These are phyloP conservation scores for Ibycter americanus DNA, from an alignment of 2,797 vertebrate genomes.

Conservation along the genomic window DNA sequence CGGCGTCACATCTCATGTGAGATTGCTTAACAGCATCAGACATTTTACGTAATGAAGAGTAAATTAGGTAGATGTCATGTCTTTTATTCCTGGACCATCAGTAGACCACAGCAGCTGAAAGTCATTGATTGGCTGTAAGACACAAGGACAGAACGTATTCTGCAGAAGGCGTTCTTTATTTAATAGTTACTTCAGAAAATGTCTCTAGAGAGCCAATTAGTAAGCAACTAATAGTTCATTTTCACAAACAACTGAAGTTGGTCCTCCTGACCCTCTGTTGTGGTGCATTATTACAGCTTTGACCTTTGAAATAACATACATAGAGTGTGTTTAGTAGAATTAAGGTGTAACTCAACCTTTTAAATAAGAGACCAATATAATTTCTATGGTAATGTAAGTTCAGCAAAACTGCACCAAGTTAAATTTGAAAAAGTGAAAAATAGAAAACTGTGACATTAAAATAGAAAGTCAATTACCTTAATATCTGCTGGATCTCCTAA, in stretches of 20 bases:
- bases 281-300: not conserved
- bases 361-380: not conserved
- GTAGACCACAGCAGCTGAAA: not conserved
- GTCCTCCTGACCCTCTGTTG: not conserved
- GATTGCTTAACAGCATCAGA: not conserved
- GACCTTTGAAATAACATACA: not conserved
- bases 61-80: not conserved
- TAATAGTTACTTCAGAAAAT: not conserved
- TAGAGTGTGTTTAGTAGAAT: not conserved
- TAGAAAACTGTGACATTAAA: not conserved
- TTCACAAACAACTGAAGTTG: not conserved
- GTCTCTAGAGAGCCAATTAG: not conserved
- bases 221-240: not conserved
- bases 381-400: not conserved
- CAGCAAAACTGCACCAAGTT: not conserved
- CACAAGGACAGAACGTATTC: not conserved
- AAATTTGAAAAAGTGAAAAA: not conserved
- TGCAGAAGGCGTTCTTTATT: not conserved
- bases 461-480: not conserved
- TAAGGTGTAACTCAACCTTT: not conserved
- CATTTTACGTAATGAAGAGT: accelerated
- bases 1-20: not conserved
- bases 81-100: not conserved
- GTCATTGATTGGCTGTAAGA: not conserved
- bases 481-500: not conserved